phyloP scores from a whole-genome alignment of 1,140 invertebrate genomes.

The Drosophila virilis region DNA sequence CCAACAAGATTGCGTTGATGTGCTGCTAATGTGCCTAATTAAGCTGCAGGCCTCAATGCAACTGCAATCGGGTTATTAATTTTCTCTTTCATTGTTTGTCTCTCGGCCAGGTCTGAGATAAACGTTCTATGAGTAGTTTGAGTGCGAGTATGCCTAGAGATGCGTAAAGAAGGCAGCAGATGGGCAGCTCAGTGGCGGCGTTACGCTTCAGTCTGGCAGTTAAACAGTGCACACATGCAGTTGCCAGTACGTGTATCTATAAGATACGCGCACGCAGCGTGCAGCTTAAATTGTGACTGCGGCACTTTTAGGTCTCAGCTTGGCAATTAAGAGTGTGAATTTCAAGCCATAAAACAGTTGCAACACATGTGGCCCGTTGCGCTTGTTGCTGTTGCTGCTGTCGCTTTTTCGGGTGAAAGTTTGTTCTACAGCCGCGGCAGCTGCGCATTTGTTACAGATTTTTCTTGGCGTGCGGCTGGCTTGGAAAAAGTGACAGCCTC shows the following conservation, averaged over 20 bases:
- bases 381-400: slow-evolving; percentile 35
- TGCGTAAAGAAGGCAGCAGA: slow-evolving; percentile 55
- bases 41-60: slow-evolving; percentile 63
- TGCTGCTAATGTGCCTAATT: slow-evolving; percentile 75
- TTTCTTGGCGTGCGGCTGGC: slow-evolving; percentile 37
- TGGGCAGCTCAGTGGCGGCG: slow-evolving; percentile 26
- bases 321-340: slow-evolving; percentile 79
- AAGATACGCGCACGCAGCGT: slow-evolving; percentile 42
- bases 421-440: slow-evolving; percentile 66
- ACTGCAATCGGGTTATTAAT: slow-evolving; percentile 70
- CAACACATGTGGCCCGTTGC: slow-evolving; percentile 56
- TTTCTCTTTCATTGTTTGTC: slow-evolving; percentile 78
- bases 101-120: slow-evolving; percentile 40
- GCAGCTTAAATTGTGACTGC: slow-evolving; percentile 29
- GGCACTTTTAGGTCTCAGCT: slow-evolving; percentile 37
- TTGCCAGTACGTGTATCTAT: slow-evolving; percentile 43
- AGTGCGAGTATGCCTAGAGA: slow-evolving; percentile 42
- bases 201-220: slow-evolving; percentile 44
- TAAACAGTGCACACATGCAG: slow-evolving; percentile 3
- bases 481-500: slow-evolving; percentile 48
- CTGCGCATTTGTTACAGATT: slow-evolving; percentile 69
- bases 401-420: slow-evolving; percentile 73
- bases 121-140: slow-evolving; percentile 51
- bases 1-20: slow-evolving; percentile 58
- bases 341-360: slow-evolving; percentile 74